Evolutionary conservation across 2,113 vertebrate species (phyloP), one percentile per base, ranked within the genome.

Genomic region (Sinocyclocheilus anshuiensis): DNA sequence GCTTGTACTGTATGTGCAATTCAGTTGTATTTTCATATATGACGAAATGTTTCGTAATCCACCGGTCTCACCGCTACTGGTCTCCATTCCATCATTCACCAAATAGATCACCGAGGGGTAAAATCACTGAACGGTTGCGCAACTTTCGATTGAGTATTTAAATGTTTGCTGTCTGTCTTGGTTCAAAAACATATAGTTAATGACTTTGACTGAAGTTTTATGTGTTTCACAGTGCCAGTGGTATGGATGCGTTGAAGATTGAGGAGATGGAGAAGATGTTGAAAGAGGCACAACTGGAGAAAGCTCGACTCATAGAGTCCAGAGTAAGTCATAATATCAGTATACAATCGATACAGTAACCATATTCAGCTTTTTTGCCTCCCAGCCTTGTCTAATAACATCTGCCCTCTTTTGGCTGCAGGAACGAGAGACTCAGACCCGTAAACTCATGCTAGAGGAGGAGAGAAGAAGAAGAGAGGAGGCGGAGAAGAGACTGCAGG

Each of bases 241-340:
- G 95, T 24, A 85, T 95, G 88, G 97, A 99, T 1, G 74, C 86
- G 0, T 91, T 96, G 71, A 98, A 96, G 94, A 96, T 99, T 0
- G 97, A 99, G 87, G 98, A 99, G 94, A 98, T 99, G 97, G 98
- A 99, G 93, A 97, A 97, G 92, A 96, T 98, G 97, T 92, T 99
- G 90, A 97, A 95, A 89, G 97, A 99, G 90, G 98, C 97, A 0
- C 97, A 97, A 0, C 94, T 96, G 0, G 97, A 99, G 94, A 97
- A 98, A 91, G 97, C 96, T 0, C 94, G 96, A 87, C 95, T 99
- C 82, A 95, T 98, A 33, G 97, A 99, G 81, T 97, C 95, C 0
- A 94, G 95, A 92, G 98, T 99, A 90, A 96, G 96, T 39, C 65
- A 1, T 22, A 39, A 9, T 69, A 26, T n/a, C 9, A 16, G 39